These are phyloP conservation scores for Crotalus helleri DNA, from an alignment of 2,113 vertebrate genomes.

Conservation along the genomic window DNA sequence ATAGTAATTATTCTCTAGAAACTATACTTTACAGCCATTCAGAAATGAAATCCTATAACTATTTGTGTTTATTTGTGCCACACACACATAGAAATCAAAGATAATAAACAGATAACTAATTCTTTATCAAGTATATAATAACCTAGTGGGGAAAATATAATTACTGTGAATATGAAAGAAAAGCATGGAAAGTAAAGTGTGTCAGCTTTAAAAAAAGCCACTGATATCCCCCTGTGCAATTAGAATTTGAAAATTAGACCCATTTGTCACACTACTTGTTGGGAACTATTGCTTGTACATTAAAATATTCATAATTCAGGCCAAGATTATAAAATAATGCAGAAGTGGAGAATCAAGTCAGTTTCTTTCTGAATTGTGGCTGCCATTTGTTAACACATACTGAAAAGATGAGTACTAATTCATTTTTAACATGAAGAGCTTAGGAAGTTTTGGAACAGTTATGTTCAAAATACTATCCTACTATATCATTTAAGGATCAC, in stretches of 20 bases:
- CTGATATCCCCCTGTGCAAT: background rate
- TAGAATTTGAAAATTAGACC: slow-evolving; percentile 12
- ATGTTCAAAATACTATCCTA: background rate
- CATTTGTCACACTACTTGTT: slow-evolving; percentile 24
- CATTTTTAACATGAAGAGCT: slow-evolving; percentile 3
- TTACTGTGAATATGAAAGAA: background rate
- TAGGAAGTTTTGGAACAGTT: background rate
- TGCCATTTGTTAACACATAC: slow-evolving; percentile 23
- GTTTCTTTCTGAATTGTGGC: slow-evolving; percentile 38
- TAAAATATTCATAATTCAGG: slow-evolving; percentile 48
- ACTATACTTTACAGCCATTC: background rate
- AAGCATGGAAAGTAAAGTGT: background rate
- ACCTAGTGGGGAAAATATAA: background rate
- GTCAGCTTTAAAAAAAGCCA: background rate
- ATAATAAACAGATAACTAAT: background rate
- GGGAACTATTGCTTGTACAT: slow-evolving; percentile 24
- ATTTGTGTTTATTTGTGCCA: background rate
- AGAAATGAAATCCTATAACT: background rate
- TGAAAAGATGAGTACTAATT: slow-evolving; percentile 16
- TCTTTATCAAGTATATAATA: background rate
- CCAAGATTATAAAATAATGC: slow-evolving; percentile 31
- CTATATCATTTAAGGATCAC: background rate
- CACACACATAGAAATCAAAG: slow-evolving; percentile 9
- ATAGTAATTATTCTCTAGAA: background rate
- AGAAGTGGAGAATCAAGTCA: slow-evolving; percentile 32